Conservation (phyloP, 1,140 invertebrate genomes). For the Dendroctonus valens region DNA sequence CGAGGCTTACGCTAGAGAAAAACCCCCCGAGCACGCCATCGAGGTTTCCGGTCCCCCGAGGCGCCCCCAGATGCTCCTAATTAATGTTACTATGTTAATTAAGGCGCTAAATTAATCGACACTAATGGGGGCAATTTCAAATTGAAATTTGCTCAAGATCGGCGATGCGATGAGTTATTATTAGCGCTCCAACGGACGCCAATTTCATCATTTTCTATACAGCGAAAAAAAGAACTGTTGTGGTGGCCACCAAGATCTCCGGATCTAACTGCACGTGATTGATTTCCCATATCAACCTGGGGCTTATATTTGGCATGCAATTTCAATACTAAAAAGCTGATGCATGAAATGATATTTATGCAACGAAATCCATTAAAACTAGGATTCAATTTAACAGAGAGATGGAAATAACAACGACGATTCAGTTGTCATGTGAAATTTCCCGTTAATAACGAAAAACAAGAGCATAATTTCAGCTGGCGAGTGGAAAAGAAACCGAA, state of each 20-base stretch:
- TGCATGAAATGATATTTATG: neutral
- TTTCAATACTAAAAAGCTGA: neutral
- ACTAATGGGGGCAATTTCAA: slow-evolving; percentile 10
- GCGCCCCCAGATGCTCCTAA: slow-evolving; percentile 5
- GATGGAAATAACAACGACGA: slow-evolving; percentile 1
- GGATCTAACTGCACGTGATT: no score
- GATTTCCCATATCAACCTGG: neutral
- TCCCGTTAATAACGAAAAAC: neutral
- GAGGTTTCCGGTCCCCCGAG: neutral
- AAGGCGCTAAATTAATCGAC: slow-evolving; percentile 16
- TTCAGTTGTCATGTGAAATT: no score
- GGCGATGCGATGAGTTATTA: no score
- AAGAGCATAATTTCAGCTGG: neutral
- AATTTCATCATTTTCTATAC: no score
- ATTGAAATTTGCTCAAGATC: neutral
- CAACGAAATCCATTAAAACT: neutral
- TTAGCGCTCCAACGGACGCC: no score
- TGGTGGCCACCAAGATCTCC: no score
- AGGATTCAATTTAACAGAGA: neutral
- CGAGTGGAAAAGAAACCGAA: neutral
- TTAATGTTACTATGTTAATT: slow-evolving; percentile 17
- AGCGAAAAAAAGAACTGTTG: no score
- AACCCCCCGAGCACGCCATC: slow-evolving; percentile 1
- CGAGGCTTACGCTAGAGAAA: neutral
- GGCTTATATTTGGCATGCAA: neutral